Evolutionary conservation across 2,797 vertebrate species (phyloP), one percentile per base, ranked within the genome.

Genomic region (Euphonia xanthogaster): DNA sequence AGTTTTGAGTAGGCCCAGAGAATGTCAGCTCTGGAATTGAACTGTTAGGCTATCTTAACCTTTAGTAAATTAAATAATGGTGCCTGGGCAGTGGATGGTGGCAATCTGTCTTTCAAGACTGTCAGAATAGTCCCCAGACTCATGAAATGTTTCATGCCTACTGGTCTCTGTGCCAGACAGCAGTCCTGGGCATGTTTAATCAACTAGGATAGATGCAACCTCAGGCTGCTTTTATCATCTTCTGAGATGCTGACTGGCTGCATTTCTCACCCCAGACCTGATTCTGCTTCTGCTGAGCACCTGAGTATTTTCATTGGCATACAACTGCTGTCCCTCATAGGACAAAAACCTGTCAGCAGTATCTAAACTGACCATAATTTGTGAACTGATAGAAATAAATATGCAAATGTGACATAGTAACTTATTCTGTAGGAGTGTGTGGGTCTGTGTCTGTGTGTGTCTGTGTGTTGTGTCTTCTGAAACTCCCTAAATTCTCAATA

Each of bases 161-260:
- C 45, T 50, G 18, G 35, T 40, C 21, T 77, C 37, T 47, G 61
- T 30, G 40, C 44, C 22, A 37, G n/a, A 88, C 27, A 76, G 50
- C n/a, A 60, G 50, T 67, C 45, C 42, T 61, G 24, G 35, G 6
- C 35, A 88, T 77, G 57, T 72, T 93, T 93, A 88, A 77, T 80
- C 80, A 83, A 80, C 45, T 71, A 84, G 76, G 47, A 75, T 44
- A 47, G 55, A 68, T 33, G 51, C 28, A 88, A 72, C 44, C 63
- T 92, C 44, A 67, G 67, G 72, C 66, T 85, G 55, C 66, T 91
- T 93, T 73, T 55, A 79, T 72, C 66, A 90, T 74, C 55, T 88
- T 53, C 63, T 61, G 61, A 67, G 44, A 76, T 70, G 16, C 57
- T 61, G 42, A 58, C 76, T 65, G 65, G 65, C 17, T 88, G 39